These are phyloP conservation scores for Copidosoma aretas DNA, from an alignment of 2,888 invertebrate genomes.

Conservation along the genomic window DNA sequence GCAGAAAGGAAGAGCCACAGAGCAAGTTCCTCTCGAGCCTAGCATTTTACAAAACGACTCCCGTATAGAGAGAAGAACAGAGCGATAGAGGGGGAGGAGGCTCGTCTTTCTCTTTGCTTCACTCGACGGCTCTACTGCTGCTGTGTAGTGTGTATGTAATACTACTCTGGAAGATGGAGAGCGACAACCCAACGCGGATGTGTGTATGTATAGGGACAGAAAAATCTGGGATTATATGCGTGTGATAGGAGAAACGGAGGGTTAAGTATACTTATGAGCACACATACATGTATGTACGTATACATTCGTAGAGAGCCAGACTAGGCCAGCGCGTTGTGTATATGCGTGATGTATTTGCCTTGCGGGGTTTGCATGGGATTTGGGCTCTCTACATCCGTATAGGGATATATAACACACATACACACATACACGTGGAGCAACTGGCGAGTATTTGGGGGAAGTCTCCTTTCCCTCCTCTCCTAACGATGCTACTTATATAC, in stretches of 20 bases:
- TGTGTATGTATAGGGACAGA: conserved; percentile 1
- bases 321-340: background rate
- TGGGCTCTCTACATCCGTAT: conserved; percentile 3
- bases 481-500: too few species aligned
- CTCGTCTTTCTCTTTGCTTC: background rate
- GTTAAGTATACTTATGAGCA: too few species aligned
- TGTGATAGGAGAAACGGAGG: background rate
- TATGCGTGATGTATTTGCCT: conserved; percentile 16
- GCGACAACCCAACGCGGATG: background rate
- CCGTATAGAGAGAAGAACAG: background rate
- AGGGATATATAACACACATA: too few species aligned
- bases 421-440: too few species aligned
- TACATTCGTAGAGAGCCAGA: background rate
- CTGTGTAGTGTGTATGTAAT: background rate
- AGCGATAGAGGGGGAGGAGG: background rate
- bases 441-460: too few species aligned
- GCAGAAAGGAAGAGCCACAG: background rate
- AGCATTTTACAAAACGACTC: background rate
- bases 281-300: too few species aligned
- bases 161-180: background rate
- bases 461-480: too few species aligned
- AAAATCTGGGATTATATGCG: conserved; percentile 29
- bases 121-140: too few species aligned
- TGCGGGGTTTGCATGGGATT: conserved; percentile 33
- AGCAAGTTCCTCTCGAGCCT: background rate